Percentiles rank a stretch among this genome's conserved stretches.
These are phyloP conservation scores for Cephalopholis sonnerati DNA, from an alignment of 2,113 vertebrate genomes.

Conservation along the genomic window DNA sequence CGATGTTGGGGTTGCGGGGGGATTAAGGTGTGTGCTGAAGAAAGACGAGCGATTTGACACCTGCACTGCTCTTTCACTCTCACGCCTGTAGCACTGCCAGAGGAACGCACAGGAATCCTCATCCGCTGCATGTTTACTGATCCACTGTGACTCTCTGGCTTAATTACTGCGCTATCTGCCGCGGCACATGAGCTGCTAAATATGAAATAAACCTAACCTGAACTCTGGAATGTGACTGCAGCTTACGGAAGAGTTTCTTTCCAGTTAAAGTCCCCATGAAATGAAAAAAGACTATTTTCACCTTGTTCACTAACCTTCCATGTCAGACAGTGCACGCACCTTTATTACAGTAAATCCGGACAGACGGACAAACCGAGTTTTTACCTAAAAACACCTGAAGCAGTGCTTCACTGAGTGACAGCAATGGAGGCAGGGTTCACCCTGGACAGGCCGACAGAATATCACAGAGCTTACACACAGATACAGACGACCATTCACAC, in stretches of 20 bases:
- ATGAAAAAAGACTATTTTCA: background rate
- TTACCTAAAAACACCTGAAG: background rate
- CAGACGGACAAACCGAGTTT: background rate
- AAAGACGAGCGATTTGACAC: constrained; percentile 41
- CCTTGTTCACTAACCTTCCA: background rate
- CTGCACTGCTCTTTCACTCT: constrained; percentile 31
- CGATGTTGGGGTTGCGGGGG: background rate
- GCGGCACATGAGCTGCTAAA: constrained; percentile 1
- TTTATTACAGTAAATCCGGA: background rate
- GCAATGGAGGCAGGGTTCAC: too few relatives aligned
- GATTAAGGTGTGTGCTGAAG: constrained; percentile 23
- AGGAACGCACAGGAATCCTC: constrained; percentile 23
- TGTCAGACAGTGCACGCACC: background rate
- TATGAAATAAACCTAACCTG: constrained; percentile 24
- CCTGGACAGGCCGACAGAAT: too few relatives aligned
- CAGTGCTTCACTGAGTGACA: too few relatives aligned
- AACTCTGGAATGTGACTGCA: constrained; percentile 22
- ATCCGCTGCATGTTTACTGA: constrained; percentile 25
- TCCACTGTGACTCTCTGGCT: constrained; percentile 42
- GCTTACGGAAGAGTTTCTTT: constrained; percentile 9
- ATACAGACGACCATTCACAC: too few relatives aligned
- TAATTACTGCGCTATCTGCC: constrained; percentile 39
- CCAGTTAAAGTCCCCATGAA: constrained; percentile 30
- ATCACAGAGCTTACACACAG: too few relatives aligned
- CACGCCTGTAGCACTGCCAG: constrained; percentile 18